phyloP scores from a whole-genome alignment of 2,797 vertebrate species.

The Cuculus canorus region DNA sequence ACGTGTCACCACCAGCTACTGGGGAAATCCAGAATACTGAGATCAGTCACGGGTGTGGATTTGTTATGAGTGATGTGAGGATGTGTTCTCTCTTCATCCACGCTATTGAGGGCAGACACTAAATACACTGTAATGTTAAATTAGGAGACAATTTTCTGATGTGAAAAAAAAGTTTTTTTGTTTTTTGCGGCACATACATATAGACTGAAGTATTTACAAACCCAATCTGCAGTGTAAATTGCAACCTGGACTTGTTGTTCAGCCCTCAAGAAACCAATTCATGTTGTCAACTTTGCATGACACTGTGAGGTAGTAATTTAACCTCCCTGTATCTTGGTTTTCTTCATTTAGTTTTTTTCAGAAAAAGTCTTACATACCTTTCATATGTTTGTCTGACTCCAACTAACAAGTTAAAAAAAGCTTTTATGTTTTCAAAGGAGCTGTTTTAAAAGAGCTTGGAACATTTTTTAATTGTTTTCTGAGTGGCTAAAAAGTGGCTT shows the following conservation, averaged over 20 bases:
- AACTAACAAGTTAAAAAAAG: background rate
- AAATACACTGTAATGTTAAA: background rate
- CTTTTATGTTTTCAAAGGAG: background rate
- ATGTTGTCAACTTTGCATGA: background rate
- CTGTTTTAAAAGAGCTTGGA: background rate
- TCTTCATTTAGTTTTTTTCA: background rate
- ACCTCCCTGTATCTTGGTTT: background rate
- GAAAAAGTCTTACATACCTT: background rate
- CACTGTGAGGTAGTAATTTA: background rate
- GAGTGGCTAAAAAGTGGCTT: background rate
- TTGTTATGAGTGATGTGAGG: background rate
- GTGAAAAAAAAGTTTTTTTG: background rate
- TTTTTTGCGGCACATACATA: background rate
- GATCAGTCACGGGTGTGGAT: slow-evolving; percentile 28
- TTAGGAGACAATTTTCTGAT: background rate
- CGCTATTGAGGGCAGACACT: background rate
- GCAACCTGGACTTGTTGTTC: background rate
- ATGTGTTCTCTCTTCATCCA: background rate
- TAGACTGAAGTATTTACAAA: background rate
- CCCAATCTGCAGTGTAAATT: background rate
- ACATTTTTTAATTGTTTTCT: background rate
- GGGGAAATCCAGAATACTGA: background rate
- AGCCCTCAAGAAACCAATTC: background rate
- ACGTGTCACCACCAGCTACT: background rate
- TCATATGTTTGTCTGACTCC: background rate